These are phyloP conservation scores for Pollachius pollachius DNA, from an alignment of 2,113 vertebrate genomes.

Conservation along the genomic window DNA sequence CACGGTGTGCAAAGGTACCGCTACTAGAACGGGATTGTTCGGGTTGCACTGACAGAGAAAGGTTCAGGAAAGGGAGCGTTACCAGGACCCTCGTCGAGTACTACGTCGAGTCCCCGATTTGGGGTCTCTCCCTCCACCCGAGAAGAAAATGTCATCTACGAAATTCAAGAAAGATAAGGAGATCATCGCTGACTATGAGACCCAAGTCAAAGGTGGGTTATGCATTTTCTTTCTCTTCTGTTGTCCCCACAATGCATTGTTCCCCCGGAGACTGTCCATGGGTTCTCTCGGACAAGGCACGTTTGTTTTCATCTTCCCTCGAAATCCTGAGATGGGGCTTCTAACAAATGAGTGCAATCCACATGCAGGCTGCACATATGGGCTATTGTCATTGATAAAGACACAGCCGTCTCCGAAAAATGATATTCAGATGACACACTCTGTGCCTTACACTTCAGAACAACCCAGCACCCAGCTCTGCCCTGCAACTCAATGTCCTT, in stretches of 20 bases:
- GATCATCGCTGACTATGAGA: constrained; percentile 93
- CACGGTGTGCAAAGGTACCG: not conserved
- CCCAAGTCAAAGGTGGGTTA: constrained; percentile 91
- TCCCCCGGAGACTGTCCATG: constrained; percentile 2
- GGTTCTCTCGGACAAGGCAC: not conserved
- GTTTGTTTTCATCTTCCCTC: not conserved
- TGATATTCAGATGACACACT: too few species aligned
- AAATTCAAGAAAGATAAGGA: constrained; percentile 95
- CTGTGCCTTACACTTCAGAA: too few species aligned
- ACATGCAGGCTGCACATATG: not conserved
- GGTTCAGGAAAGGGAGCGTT: constrained; percentile 16
- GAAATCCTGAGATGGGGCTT: too few species aligned
- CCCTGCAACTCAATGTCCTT: too few species aligned
- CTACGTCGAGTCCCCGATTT: constrained; percentile 34
- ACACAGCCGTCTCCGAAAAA: too few species aligned
- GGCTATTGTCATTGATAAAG: too few species aligned
- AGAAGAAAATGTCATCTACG: constrained; percentile 85
- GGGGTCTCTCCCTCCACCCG: constrained; percentile 55
- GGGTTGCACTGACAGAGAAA: constrained; percentile 13
- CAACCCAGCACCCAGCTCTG: too few species aligned
- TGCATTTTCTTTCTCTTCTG: not conserved
- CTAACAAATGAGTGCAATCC: not conserved
- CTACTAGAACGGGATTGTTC: constrained; percentile 31
- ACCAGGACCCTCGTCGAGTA: constrained; percentile 47
- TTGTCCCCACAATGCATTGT: constrained; percentile 24